A percentile compares a stretch with the other conserved stretches of the same genome.
Conservation (phyloP, 92 coral and sea anemone genomes). For the Siderastrea radians region DNA sequence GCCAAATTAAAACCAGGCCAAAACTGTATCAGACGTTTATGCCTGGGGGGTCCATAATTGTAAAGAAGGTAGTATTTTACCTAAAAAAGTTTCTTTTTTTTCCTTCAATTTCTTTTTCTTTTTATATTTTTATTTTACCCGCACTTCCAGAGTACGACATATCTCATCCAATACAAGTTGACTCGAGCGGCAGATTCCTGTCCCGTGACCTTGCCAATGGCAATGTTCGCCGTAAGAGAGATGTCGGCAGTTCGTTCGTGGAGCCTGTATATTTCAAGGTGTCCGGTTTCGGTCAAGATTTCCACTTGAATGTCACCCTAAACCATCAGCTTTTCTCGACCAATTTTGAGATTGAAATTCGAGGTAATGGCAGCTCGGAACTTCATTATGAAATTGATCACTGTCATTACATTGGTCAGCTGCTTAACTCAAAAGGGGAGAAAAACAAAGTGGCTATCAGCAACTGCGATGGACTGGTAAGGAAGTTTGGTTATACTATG, state of each 20-base stretch:
- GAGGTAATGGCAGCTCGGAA: conserved; percentile 57
- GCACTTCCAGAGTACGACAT: conserved; percentile 75
- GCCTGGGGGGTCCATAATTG: no score
- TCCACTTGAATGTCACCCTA: conserved; percentile 57
- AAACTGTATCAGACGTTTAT: no score
- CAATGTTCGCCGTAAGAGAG: conserved; percentile 51
- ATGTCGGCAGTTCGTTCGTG: conserved; percentile 14
- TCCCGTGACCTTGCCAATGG: conserved; percentile 77
- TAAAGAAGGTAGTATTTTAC: no score
- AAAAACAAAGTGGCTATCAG: conserved; percentile 74
- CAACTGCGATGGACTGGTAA: conserved; percentile 88
- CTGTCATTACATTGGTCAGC: conserved; percentile 81
- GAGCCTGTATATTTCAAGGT: conserved; percentile 59
- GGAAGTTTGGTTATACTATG: background rate
- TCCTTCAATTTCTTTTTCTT: background rate
- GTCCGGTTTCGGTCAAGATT: conserved; percentile 59
- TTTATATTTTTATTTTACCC: background rate
- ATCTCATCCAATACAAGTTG: conserved; percentile 72
- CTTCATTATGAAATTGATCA: conserved; percentile 46
- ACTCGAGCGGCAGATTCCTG: conserved; percentile 73
- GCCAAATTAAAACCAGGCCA: background rate
- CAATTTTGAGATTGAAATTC: conserved; percentile 62
- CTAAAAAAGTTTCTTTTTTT: background rate
- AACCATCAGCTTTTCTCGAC: conserved; percentile 67
- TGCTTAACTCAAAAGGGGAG: conserved; percentile 47